Conservation (phyloP, 2,888 invertebrate species). For the Macaria notata region DNA sequence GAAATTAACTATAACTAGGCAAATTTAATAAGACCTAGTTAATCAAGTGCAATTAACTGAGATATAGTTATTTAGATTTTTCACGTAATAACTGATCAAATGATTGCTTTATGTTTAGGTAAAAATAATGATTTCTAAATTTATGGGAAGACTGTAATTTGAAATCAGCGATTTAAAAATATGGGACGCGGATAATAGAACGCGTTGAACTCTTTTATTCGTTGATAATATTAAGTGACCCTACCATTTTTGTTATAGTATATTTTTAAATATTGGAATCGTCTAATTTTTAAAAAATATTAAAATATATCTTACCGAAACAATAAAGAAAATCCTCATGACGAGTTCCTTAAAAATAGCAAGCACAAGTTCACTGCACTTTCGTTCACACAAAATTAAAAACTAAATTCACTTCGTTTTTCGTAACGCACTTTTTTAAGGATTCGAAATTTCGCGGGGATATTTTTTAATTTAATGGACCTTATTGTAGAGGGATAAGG, state of each 20-base stretch:
- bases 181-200: no score
- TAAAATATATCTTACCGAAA: slow-evolving; percentile 9
- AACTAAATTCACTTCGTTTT: slow-evolving; percentile 14
- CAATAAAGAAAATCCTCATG: slow-evolving; percentile 9
- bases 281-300: no score
- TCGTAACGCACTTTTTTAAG: slow-evolving; percentile 5
- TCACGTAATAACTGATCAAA: not conserved
- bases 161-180: no score
- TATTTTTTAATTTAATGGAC: not conserved
- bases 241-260: no score
- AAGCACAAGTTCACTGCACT: slow-evolving; percentile 41
- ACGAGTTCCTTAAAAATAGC: slow-evolving; percentile 7
- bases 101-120: no score
- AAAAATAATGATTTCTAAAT: no score
- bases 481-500: slow-evolving; percentile 32
- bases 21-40: slow-evolving; percentile 3
- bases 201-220: no score
- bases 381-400: slow-evolving; percentile 24
- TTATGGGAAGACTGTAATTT: no score
- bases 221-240: no score
- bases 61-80: not conserved
- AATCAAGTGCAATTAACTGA: slow-evolving; percentile 3
- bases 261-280: no score
- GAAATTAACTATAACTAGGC: slow-evolving; percentile 1
- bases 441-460: slow-evolving; percentile 10